phyloP scores from a whole-genome alignment of 1,140 invertebrate species.

The Drosophila pectinifera region DNA sequence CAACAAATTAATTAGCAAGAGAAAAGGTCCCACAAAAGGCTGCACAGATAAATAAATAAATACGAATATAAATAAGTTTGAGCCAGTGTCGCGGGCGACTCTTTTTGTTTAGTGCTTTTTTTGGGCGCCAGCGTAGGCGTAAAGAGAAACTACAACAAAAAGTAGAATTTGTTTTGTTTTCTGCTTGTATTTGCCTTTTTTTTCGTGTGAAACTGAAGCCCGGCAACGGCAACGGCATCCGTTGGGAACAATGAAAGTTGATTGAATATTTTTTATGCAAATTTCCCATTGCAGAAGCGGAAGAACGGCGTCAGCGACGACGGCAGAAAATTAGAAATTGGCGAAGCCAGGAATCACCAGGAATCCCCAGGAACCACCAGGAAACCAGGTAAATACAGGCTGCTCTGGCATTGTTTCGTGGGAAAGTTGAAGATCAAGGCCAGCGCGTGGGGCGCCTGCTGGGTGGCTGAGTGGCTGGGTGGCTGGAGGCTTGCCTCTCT shows the following conservation, averaged over 20 bases:
- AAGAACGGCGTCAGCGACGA: conserved; percentile 9
- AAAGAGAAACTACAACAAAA: conserved; percentile 48
- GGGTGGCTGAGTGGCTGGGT: no score
- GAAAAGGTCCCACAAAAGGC: neutral
- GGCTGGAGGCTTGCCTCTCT: conserved; percentile 43
- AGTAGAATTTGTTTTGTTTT: conserved; percentile 43
- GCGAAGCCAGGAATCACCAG: conserved; percentile 34
- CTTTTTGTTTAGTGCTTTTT: conserved; percentile 21
- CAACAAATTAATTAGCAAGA: neutral
- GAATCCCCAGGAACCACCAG: conserved; percentile 54
- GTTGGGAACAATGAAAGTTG: conserved; percentile 56
- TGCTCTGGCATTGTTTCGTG: conserved; percentile 12
- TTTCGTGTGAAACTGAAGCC: conserved; percentile 67
- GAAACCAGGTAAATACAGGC: conserved; percentile 44
- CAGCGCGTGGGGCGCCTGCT: conserved; percentile 7
- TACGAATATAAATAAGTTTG: neutral
- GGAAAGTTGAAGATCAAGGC: conserved; percentile 73
- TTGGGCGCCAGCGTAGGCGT: conserved; percentile 36
- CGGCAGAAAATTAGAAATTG: conserved; percentile 9
- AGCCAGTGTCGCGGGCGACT: conserved; percentile 6
- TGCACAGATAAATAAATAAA: neutral
- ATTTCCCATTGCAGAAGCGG: conserved; percentile 51
- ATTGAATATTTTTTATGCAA: conserved; percentile 75
- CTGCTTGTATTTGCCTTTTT: conserved; percentile 47
- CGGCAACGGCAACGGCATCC: conserved; percentile 58